phyloP scores from a whole-genome alignment of 1,140 invertebrate species.

The Calephelis nemesis region DNA sequence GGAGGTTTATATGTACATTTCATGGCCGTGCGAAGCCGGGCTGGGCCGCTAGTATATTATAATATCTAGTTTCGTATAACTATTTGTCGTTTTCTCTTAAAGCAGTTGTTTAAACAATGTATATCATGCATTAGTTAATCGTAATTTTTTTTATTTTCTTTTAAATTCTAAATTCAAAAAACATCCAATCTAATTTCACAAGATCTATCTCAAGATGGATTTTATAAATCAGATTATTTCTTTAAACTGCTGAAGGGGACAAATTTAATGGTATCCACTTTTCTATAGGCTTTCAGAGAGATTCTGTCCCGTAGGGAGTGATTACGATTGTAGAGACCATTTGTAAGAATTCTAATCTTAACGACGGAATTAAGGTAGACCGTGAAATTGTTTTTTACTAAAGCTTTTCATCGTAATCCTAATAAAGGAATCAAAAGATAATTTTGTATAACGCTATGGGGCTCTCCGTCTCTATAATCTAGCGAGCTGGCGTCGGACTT shows the following conservation, averaged over 20 bases:
- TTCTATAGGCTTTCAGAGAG: conserved; percentile 10
- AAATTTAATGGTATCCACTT: conserved; percentile 18
- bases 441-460: not conserved
- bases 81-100: too few species aligned
- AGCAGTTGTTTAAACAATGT: too few species aligned
- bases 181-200: conserved; percentile 2
- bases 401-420: not conserved
- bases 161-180: not conserved
- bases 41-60: too few species aligned
- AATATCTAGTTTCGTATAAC: too few species aligned
- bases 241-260: conserved; percentile 15
- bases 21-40: too few species aligned
- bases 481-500: too few species aligned
- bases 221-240: conserved; percentile 13
- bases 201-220: not conserved
- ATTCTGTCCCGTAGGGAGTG: conserved; percentile 13
- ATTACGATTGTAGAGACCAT: conserved; percentile 17
- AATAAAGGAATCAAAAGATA: conserved; percentile 12
- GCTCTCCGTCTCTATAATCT: too few species aligned
- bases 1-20: too few species aligned
- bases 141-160: too few species aligned
- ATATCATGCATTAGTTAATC: too few species aligned
- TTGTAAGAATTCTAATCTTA: conserved; percentile 18
- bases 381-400: conserved; percentile 17
- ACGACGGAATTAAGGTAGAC: conserved; percentile 18